phyloP scores from a whole-genome alignment of 2,888 invertebrate genomes.

The Dastarcus helophoroides region DNA sequence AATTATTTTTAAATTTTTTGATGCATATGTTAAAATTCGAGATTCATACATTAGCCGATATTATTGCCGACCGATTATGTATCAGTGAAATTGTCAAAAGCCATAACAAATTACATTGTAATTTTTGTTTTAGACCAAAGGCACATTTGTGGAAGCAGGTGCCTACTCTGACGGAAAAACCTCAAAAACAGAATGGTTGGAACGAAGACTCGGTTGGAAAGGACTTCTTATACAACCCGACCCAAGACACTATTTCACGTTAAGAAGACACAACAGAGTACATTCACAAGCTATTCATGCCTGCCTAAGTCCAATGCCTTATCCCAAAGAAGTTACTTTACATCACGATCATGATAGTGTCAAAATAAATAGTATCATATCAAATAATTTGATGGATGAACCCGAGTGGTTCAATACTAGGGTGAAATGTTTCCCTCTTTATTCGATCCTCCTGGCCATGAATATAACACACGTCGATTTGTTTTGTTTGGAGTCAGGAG shows the following conservation, averaged over 20 bases:
- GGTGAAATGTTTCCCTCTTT: conserved; percentile 76
- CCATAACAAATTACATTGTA: too few relatives aligned
- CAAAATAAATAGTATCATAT: conserved; percentile 39
- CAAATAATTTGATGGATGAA: conserved; percentile 43
- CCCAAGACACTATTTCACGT: conserved; percentile 59
- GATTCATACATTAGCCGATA: too few relatives aligned
- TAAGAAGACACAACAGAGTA: conserved; percentile 46
- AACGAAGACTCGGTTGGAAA: conserved; percentile 58
- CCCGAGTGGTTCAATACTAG: conserved; percentile 54
- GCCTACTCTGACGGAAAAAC: conserved; percentile 46
- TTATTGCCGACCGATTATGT: too few relatives aligned
- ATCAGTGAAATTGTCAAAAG: too few relatives aligned
- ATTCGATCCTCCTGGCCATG: conserved; percentile 67
- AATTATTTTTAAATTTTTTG: too few relatives aligned
- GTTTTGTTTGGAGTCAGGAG: conserved; percentile 52
- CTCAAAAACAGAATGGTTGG: conserved; percentile 59
- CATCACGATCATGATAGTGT: conserved; percentile 37
- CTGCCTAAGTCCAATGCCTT: conserved; percentile 64
- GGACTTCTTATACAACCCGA: conserved; percentile 69
- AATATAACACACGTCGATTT: conserved; percentile 58
- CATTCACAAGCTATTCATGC: conserved; percentile 60
- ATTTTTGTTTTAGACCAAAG: conserved; percentile 47
- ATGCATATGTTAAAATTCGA: too few relatives aligned
- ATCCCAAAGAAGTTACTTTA: conserved; percentile 58
- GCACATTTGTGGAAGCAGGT: conserved; percentile 62